These are phyloP conservation scores for Apaloderma vittatum DNA, from an alignment of 2,113 vertebrate species.

Conservation along the genomic window DNA sequence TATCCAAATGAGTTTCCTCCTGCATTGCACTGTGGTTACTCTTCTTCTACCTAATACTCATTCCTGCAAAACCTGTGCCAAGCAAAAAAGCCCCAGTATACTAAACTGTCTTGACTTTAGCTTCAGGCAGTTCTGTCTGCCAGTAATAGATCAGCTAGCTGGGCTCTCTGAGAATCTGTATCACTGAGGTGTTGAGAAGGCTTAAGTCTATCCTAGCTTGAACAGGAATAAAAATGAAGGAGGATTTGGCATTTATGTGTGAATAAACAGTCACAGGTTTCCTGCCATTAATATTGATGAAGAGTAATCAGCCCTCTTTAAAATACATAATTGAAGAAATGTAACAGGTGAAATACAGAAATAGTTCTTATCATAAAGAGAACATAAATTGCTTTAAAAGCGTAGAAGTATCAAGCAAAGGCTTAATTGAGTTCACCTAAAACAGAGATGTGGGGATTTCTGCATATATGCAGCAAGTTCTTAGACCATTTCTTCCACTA, in stretches of 20 bases:
- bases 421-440: background rate
- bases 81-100: background rate
- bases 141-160: background rate
- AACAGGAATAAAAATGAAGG: background rate
- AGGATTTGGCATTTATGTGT: background rate
- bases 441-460: background rate
- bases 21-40: background rate
- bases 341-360: background rate
- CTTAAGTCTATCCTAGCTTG: background rate
- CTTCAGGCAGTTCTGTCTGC: background rate
- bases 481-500: background rate
- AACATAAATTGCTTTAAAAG: background rate
- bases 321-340: background rate
- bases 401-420: background rate
- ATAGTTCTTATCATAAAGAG: background rate
- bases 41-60: background rate
- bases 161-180: background rate
- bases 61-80: background rate
- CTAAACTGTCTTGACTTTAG: background rate
- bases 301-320: background rate
- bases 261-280: background rate
- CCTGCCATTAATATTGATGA: background rate
- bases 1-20: background rate
- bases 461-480: background rate
- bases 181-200: background rate